phyloP scores from a whole-genome alignment of 2,113 vertebrate species.

The Syngnathus typhle region DNA sequence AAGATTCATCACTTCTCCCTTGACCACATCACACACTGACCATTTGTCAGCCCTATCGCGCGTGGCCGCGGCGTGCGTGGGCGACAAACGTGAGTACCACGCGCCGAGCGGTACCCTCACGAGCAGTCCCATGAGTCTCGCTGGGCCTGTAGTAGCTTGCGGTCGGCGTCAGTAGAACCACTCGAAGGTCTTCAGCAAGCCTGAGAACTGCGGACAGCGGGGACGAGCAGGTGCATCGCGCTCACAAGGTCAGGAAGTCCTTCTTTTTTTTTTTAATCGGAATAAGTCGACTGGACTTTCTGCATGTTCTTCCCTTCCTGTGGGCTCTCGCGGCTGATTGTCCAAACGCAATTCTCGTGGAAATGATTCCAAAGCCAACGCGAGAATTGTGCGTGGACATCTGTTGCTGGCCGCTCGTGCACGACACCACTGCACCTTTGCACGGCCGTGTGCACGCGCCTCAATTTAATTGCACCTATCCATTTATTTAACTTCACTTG shows the following conservation, averaged over 20 bases:
- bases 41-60: background rate
- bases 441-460: background rate
- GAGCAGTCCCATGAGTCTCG: background rate
- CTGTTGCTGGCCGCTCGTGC: constrained; percentile 85
- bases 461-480: too few relatives aligned
- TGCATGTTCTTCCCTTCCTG: constrained; percentile 38
- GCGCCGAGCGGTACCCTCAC: background rate
- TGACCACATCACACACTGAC: background rate
- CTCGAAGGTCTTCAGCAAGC: background rate
- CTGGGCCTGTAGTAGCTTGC: background rate
- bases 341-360: constrained; percentile 79
- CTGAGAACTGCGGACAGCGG: background rate
- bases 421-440: constrained; percentile 18
- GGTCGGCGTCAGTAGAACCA: background rate
- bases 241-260: background rate
- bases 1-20: background rate
- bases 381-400: constrained; percentile 99
- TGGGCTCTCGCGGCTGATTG: constrained; percentile 79
- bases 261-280: background rate
- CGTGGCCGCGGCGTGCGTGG: background rate
- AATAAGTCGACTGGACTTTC: background rate
- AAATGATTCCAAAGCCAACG: constrained; percentile 69
- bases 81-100: background rate
- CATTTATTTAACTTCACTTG: background rate
- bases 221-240: background rate